Percentiles rank a stretch among this genome's conserved stretches.
These are phyloP conservation scores for Apus apus DNA, from an alignment of 2,113 vertebrate species.

Conservation along the genomic window DNA sequence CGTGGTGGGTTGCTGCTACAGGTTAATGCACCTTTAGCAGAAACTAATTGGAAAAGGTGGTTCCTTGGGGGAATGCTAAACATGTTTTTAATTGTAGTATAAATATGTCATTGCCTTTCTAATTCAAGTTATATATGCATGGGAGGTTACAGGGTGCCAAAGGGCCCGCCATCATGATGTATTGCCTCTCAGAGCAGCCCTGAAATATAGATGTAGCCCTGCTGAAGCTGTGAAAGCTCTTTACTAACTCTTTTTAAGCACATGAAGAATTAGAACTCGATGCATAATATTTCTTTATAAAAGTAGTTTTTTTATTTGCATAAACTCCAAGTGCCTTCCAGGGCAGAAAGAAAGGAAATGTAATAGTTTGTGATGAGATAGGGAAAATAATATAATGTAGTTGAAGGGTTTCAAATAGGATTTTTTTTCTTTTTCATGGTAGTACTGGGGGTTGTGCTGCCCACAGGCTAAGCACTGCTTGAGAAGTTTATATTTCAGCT, in stretches of 20 bases:
- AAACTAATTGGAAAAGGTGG: conserved; percentile 58
- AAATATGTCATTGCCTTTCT: conserved; percentile 65
- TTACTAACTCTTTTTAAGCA: conserved; percentile 12
- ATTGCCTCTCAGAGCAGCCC: conserved; percentile 39
- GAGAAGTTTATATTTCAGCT: background rate
- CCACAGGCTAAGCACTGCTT: background rate
- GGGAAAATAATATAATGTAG: background rate
- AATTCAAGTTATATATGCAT: conserved; percentile 51
- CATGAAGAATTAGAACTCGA: conserved; percentile 46
- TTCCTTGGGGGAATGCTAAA: conserved; percentile 56
- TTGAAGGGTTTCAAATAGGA: background rate
- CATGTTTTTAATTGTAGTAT: conserved; percentile 74
- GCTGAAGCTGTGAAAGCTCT: conserved; percentile 17
- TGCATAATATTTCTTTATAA: background rate
- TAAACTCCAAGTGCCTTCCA: conserved; percentile 30
- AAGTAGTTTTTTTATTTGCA: conserved; percentile 17
- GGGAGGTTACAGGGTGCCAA: conserved; percentile 33
- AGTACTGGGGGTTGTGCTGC: background rate
- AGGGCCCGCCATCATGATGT: background rate
- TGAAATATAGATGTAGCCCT: background rate
- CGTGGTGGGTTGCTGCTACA: background rate
- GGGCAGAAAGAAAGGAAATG: conserved; percentile 20
- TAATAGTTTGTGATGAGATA: background rate
- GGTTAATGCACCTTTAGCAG: conserved; percentile 54
- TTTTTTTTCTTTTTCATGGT: background rate